phyloP scores from a whole-genome alignment of 2,797 vertebrate species.

The Danio jaintianensis region DNA sequence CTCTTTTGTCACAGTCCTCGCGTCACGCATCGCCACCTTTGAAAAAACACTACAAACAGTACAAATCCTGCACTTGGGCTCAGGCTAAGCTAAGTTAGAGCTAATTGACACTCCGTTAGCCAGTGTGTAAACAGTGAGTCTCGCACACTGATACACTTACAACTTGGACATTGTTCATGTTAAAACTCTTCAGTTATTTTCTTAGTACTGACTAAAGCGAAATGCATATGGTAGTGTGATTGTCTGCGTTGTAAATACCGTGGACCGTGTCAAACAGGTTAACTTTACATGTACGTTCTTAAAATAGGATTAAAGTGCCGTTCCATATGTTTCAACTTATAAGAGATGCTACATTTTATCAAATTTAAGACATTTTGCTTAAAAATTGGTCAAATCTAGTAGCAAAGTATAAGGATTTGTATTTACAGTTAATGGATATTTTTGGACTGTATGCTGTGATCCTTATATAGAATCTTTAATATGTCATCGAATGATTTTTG shows the following conservation, averaged over 20 bases:
- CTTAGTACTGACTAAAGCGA: background rate
- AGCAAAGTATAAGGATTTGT: too few species aligned
- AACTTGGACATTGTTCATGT: background rate
- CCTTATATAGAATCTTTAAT: too few species aligned
- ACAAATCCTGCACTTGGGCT: background rate
- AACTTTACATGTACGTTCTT: too few species aligned
- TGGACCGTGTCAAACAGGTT: conserved; percentile 10
- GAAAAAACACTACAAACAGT: background rate
- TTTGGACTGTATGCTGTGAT: too few species aligned
- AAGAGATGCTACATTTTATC: too few species aligned
- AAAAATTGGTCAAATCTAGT: too few species aligned
- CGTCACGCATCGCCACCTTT: background rate
- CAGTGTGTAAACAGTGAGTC: background rate
- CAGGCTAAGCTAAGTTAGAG: conserved; percentile 26
- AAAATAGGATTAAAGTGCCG: too few species aligned
- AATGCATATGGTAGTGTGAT: background rate
- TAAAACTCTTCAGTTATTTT: background rate
- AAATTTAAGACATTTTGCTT: too few species aligned
- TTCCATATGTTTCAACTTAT: background rate
- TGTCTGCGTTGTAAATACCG: background rate
- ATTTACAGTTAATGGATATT: too few species aligned
- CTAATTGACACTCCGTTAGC: conserved; percentile 4
- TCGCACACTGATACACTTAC: background rate
- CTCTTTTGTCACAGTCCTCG: fast-evolving
- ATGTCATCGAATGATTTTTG: too few species aligned